These are phyloP conservation scores for Semaprochilodus insignis DNA, from an alignment of 2,797 vertebrate species.

Conservation along the genomic window DNA sequence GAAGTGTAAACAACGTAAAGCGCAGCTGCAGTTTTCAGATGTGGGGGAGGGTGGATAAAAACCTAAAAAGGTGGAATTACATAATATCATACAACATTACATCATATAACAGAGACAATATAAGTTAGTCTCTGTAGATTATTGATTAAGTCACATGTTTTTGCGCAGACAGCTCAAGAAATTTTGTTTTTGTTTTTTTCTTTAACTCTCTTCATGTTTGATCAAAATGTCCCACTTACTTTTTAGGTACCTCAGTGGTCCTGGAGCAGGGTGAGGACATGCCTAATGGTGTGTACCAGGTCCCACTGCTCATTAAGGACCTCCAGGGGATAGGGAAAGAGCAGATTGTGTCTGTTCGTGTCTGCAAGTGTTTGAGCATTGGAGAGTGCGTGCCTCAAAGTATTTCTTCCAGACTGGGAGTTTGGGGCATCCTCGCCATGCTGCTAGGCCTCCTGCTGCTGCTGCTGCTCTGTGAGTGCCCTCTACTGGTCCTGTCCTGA, in stretches of 20 bases:
- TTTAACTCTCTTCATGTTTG: background rate
- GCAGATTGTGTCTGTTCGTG: slow-evolving; percentile 64
- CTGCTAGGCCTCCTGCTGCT: slow-evolving; percentile 78
- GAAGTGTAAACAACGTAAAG: too few relatives aligned
- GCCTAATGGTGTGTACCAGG: slow-evolving; percentile 69
- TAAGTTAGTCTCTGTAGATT: background rate
- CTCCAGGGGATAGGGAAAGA: slow-evolving; percentile 70
- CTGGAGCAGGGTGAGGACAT: slow-evolving; percentile 68
- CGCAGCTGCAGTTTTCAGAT: background rate
- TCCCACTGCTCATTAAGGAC: slow-evolving; percentile 78
- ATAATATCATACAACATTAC: background rate
- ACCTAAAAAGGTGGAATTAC: too few relatives aligned
- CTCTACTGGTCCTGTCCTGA: background rate
- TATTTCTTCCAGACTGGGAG: slow-evolving; percentile 68
- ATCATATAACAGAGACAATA: background rate
- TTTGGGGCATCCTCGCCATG: slow-evolving; percentile 85
- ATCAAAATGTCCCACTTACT: background rate
- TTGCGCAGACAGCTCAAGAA: background rate
- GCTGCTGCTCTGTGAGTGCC: slow-evolving; percentile 83
- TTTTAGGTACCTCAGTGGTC: slow-evolving; percentile 62
- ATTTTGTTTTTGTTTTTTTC: too few relatives aligned
- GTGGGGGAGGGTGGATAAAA: fast-evolving
- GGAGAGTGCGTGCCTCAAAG: slow-evolving; percentile 47
- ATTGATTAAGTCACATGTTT: background rate
- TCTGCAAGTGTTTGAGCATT: slow-evolving; percentile 77